Evolutionary conservation across 2,797 vertebrate genomes (phyloP).

Genomic region (Lepidocolaptes lacrymiger): DNA sequence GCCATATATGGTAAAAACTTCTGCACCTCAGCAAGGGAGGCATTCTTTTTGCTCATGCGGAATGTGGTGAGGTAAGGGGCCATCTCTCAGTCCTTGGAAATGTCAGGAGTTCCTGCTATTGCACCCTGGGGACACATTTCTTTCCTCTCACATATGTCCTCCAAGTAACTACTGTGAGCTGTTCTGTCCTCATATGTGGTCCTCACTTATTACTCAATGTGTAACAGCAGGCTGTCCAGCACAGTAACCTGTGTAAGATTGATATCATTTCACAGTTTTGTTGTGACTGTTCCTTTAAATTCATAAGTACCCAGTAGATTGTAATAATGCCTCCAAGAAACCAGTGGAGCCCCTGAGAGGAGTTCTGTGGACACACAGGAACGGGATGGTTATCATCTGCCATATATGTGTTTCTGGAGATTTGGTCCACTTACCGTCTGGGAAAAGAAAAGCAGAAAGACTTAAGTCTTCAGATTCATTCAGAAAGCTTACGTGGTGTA

Average conservation of each 20-base stretch:
- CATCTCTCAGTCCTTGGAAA: not conserved
- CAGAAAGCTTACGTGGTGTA: not conserved
- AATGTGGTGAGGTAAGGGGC: conserved; percentile 90
- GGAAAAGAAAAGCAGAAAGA: not conserved
- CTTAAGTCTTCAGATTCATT: not conserved
- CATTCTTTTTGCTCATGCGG: conserved; percentile 94
- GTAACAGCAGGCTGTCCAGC: not conserved
- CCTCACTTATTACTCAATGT: not conserved
- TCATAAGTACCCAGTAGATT: not conserved
- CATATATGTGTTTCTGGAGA: not conserved
- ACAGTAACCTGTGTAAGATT: not conserved
- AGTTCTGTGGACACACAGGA: not conserved
- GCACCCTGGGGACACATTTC: not conserved
- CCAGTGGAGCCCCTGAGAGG: not conserved
- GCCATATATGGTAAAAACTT: conserved; percentile 96
- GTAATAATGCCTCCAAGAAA: not conserved
- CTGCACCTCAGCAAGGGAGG: conserved; percentile 91
- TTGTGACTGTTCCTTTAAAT: not conserved
- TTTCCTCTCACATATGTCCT: not conserved
- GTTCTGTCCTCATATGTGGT: not conserved
- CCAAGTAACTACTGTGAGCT: not conserved
- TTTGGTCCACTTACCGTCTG: not conserved
- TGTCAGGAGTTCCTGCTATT: not conserved
- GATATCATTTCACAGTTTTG: not conserved
- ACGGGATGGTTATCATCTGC: not conserved